Evolutionary conservation across 2,888 invertebrate species (phyloP).

Genomic region (Dioctria linearis): DNA sequence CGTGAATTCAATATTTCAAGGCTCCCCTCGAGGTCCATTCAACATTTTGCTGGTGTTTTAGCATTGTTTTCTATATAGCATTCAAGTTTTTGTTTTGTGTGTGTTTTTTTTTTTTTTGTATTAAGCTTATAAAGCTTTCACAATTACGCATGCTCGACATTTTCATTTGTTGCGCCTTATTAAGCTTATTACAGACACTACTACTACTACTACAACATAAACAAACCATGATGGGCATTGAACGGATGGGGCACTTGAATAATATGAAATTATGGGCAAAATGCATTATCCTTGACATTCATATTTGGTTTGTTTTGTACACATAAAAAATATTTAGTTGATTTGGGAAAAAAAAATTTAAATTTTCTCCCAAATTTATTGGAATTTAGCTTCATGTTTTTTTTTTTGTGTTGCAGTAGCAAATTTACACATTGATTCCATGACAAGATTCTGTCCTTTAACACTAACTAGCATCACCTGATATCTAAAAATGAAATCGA

Average conservation of each 20-base stretch:
- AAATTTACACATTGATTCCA: too few relatives aligned
- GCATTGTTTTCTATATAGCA: too few relatives aligned
- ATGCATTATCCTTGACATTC: conserved; percentile 30
- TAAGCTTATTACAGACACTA: conserved; percentile 14
- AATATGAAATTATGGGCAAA: too few relatives aligned
- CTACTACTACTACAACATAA: not conserved
- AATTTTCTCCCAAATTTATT: too few relatives aligned
- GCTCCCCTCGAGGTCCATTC: conserved; percentile 30
- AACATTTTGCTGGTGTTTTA: not conserved
- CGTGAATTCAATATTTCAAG: conserved; percentile 25
- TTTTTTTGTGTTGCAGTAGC: not conserved
- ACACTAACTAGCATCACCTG: too few relatives aligned
- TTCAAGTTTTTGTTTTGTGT: not conserved
- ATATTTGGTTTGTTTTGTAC: not conserved
- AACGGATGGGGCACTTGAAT: too few relatives aligned
- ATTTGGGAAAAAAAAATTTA: too few relatives aligned
- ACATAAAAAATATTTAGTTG: too few relatives aligned
- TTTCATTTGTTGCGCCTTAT: conserved; percentile 49
- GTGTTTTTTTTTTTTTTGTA: not conserved
- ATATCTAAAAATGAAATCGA: conserved; percentile 1
- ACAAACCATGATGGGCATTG: not conserved
- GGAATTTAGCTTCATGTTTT: too few relatives aligned
- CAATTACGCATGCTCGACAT: conserved; percentile 27
- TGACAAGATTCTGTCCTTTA: too few relatives aligned
- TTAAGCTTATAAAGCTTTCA: conserved; percentile 30